Evolutionary conservation across 2,888 invertebrate species (phyloP), one percentile per base, ranked within the genome.

Genomic region (Ernsta delagoae): DNA sequence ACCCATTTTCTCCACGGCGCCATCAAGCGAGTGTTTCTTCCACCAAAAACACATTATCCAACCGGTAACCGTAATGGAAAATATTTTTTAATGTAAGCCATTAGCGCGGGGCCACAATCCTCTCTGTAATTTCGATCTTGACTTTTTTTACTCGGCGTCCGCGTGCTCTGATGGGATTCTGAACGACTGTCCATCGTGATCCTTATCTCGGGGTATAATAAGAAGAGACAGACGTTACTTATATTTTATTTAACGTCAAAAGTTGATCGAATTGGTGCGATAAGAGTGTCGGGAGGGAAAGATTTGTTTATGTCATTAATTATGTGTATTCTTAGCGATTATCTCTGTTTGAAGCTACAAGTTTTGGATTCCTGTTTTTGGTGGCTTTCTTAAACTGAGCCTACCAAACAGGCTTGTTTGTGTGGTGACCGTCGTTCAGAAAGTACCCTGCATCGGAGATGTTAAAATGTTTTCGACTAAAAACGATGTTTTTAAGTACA

Each of bases 151-250:
- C 88, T 87, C 79, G 80, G 76, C 70, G 83, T 81, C 16, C 16
- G 16, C 80, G 83, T 77, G 83, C 80, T 88, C 84, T 91, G 92
- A 92, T 92, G 90, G 89, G 87, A 84, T 88, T 89, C 86, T 87
- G 88, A 88, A 84, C 85, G 87, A 88, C 87, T 90, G 91, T 91
- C 91, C 89, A 86, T 90, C 82, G 83, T 77, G 92, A 92, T 92
- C 80, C 87, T 89, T 92, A 93, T 93, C 93, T 88, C 76, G 72
- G 75, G 80, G 87, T 82, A 89, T 92, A 92, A 92, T 92, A 92
- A 90, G 88, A 90, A 87, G 88, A 90, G 91, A 92, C 91, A 90
- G 90, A 92, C 90, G 85, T 91, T 85, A 88, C 90, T 90, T 92
- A 92, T 89, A 92, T 91, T 92, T 92, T 91, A 92, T 92, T 90